Percentiles rank a stretch among this genome's conserved stretches.
Conservation (phyloP, 2,113 vertebrate species). For the Kryptolebias marmoratus region DNA sequence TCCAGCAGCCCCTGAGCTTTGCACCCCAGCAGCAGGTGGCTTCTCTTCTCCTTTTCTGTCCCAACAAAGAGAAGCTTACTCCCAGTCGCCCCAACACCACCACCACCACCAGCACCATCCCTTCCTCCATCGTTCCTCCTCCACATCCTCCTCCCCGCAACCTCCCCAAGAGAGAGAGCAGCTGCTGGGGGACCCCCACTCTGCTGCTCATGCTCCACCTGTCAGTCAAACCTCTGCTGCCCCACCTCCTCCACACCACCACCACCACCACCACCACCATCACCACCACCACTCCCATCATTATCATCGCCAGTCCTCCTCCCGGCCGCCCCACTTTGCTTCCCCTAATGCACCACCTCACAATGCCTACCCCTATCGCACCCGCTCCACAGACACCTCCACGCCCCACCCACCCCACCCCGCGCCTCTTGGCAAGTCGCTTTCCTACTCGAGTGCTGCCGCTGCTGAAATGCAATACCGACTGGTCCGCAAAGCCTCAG, state of each 20-base stretch:
- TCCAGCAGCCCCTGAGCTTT: constrained; percentile 73
- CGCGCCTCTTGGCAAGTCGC: constrained; percentile 87
- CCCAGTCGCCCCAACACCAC: constrained; percentile 66
- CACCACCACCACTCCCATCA: constrained; percentile 67
- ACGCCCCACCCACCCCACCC: constrained; percentile 74
- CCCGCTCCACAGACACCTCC: constrained; percentile 85
- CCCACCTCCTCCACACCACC: constrained; percentile 53
- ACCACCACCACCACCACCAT: constrained; percentile 79
- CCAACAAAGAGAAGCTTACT: constrained; percentile 85
- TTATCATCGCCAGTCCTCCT: constrained; percentile 59
- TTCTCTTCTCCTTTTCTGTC: constrained; percentile 91
- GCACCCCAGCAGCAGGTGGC: constrained; percentile 79
- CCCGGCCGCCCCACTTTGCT: constrained; percentile 61
- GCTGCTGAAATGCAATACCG: constrained; percentile 85
- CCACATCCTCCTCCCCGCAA: constrained; percentile 75
- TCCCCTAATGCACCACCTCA: constrained; percentile 42
- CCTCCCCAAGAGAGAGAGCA: constrained; percentile 71
- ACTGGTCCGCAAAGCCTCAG: constrained; percentile 80
- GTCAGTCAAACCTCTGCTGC: constrained; percentile 33
- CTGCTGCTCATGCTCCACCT: constrained; percentile 10
- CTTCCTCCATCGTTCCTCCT: constrained; percentile 76
- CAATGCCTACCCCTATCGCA: constrained; percentile 80
- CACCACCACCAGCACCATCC: constrained; percentile 67
- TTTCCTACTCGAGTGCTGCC: constrained; percentile 89
- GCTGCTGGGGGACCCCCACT: constrained; percentile 60